Evolutionary conservation across 2,113 vertebrate genomes (phyloP).

Genomic region (Corynorhinus townsendii): DNA sequence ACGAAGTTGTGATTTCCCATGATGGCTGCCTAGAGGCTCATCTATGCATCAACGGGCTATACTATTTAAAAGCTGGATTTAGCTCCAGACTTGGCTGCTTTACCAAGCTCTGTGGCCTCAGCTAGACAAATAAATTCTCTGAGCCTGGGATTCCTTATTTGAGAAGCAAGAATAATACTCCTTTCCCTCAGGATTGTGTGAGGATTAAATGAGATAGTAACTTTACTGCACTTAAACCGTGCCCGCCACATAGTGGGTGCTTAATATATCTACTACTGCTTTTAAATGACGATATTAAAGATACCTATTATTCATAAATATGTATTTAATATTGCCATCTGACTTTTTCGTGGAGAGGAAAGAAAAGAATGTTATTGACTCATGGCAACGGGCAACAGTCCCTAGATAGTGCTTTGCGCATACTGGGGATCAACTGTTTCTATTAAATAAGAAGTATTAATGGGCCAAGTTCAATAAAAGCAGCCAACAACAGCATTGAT

Average conservation of each 20-base stretch:
- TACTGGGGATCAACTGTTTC: background rate
- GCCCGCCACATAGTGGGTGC: background rate
- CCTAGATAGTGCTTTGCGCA: background rate
- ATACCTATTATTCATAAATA: background rate
- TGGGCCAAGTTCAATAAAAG: background rate
- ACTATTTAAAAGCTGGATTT: background rate
- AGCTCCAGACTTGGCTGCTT: background rate
- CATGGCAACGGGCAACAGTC: background rate
- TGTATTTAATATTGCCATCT: background rate
- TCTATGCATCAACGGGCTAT: too few species aligned
- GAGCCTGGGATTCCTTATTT: background rate
- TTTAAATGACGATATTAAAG: background rate
- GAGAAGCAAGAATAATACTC: background rate
- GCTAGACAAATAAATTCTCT: background rate
- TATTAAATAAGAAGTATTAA: background rate
- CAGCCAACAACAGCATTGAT: background rate
- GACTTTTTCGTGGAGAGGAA: background rate
- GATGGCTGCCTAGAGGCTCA: background rate
- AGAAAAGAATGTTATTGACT: background rate
- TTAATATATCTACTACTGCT: background rate
- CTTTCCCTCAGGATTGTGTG: background rate
- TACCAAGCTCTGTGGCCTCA: background rate
- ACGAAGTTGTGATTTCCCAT: background rate
- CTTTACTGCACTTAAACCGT: background rate
- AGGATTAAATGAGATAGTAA: background rate